phyloP scores from a whole-genome alignment of 2,888 invertebrate genomes.

The Heliconius erato region DNA sequence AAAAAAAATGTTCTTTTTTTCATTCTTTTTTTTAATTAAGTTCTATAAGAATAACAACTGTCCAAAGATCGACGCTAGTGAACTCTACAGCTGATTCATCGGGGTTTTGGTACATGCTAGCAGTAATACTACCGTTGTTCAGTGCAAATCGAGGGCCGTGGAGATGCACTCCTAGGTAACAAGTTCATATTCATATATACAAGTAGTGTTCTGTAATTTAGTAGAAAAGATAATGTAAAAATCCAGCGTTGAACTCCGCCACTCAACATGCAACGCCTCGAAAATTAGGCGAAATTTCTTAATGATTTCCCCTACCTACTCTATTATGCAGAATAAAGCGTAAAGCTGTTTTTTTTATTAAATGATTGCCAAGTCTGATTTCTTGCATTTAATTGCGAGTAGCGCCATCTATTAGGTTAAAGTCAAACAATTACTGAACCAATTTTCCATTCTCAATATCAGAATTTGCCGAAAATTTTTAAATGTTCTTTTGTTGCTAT shows the following conservation, averaged over 20 bases:
- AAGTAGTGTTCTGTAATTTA: too few relatives aligned
- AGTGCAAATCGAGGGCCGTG: constrained; percentile 58
- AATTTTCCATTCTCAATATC: too few relatives aligned
- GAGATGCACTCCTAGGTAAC: constrained; percentile 69
- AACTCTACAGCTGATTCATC: constrained; percentile 45
- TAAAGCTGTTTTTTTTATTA: not conserved
- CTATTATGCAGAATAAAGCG: not conserved
- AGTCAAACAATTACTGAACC: not conserved
- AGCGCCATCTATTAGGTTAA: not conserved
- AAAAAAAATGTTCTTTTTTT: not conserved
- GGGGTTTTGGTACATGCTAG: constrained; percentile 67
- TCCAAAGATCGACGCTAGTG: constrained; percentile 58
- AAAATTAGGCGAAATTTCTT: not conserved
- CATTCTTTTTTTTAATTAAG: not conserved
- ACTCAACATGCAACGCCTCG: not conserved
- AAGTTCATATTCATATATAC: not conserved
- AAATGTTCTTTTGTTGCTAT: too few relatives aligned
- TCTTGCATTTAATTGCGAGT: too few relatives aligned
- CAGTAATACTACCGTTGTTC: constrained; percentile 68
- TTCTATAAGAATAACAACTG: constrained; percentile 55
- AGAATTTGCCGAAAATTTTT: too few relatives aligned
- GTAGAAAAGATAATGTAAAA: not conserved
- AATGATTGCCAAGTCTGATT: too few relatives aligned
- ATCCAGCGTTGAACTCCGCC: not conserved
- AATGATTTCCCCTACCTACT: not conserved